These are phyloP conservation scores for Ophiothrix spiculata DNA, from an alignment of 35 echinoderm and acorn worm genomes.

Conservation along the genomic window DNA sequence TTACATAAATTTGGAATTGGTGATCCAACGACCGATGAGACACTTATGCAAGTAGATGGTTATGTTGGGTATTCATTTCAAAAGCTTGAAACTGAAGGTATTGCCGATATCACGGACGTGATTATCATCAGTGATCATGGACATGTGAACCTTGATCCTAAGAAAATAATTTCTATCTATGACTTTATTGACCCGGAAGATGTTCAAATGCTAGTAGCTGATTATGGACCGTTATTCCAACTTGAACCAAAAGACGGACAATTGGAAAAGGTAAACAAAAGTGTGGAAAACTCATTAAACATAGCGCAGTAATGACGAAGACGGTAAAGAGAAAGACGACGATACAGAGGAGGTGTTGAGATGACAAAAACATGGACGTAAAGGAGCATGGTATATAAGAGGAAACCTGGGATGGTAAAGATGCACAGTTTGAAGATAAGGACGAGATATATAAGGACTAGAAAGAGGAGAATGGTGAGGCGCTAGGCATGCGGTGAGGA, in stretches of 20 bases:
- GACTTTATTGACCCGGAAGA: conserved; percentile 69
- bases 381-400: background rate
- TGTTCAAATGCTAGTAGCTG: conserved; percentile 55
- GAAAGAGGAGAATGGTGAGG: no score
- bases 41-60: conserved; percentile 23
- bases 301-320: no score
- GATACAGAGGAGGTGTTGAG: no score
- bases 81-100: conserved; percentile 35
- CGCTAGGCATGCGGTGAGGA: no score
- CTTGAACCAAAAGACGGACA: conserved; percentile 43
- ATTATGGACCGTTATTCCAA: conserved; percentile 57
- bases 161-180: conserved; percentile 41
- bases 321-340: no score
- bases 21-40: background rate
- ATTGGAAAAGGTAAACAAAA: conserved; percentile 28
- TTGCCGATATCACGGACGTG: conserved; percentile 53
- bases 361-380: background rate
- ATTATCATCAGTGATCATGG: conserved; percentile 77
- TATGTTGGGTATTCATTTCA: conserved; percentile 47
- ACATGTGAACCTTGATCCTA: conserved; percentile 46
- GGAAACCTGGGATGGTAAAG: background rate
- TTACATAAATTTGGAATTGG: conserved; percentile 67
- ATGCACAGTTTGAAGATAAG: background rate
- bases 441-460: background rate
- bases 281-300: background rate